Base-by-base conservation (phyloP, 1,140 invertebrate species). In the Drosophila micromelanica region DNA sequence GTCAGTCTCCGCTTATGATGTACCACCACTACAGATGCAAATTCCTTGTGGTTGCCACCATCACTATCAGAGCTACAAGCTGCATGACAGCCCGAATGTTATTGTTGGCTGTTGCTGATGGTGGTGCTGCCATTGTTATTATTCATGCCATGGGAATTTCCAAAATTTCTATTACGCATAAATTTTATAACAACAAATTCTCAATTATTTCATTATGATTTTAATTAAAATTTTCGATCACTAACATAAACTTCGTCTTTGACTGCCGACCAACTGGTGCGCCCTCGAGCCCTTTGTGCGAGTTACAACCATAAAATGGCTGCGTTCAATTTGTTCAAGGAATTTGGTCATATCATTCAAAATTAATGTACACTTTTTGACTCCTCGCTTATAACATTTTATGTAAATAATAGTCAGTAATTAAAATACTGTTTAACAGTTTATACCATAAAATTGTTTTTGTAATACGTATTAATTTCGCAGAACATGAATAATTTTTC, bases 191-290 rank as follows among this genome's bases (percentile, higher is more conserved):
- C 72, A 87, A 82, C 72, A 79, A 85, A 82, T 79, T 82, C 72
- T 48, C 78, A 87, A 80, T 84, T 89, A 89, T 89, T 89, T 89
- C 76, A 89, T 89, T 84, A 89, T 90, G 73, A 74, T 84, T 84
- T 89, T 89, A 89, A 89, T 89, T 89, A 86, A 89, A 84, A 89
- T 77, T 89, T 82, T 76, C 73, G 62, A 73, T 75, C 62, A 64
- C 17, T 35, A 37, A 61, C 54, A 69, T 68, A 57, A 67, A 68
- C 71, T 72, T 69, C 17, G 55, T 55, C 52, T 35, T 49, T 65
- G 42, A 45, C 37, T 68, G 17, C n/a, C 65, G 11, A 35, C 27
- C 5, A 12, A 37, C 9, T 37, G 42, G 11, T n/a, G 30, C 6
- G 40, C 56, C 45, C 38, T 43, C 2, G n/a, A 68, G 46, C 46